Conservation (phyloP, 2,797 vertebrate genomes). For the Tenualosa thibaudeaui region DNA sequence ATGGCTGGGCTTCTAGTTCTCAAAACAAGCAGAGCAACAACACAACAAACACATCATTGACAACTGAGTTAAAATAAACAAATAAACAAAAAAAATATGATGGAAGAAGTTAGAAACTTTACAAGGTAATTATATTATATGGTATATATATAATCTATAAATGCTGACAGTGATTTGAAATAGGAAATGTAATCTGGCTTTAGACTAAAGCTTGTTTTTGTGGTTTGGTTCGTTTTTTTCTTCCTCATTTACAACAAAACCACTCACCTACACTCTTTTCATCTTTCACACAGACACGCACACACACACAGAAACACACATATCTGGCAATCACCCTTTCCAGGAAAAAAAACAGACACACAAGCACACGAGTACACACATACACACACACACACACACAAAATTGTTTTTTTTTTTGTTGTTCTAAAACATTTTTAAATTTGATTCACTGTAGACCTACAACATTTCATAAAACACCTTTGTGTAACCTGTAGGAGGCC, state of each 20-base stretch:
- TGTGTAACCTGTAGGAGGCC: not conserved
- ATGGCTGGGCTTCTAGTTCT: slow-evolving; percentile 23
- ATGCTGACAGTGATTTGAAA: slow-evolving; percentile 24
- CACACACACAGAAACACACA: slow-evolving; percentile 3
- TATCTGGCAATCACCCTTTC: not conserved
- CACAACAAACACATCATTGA: slow-evolving; percentile 17
- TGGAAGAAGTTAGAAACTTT: slow-evolving; percentile 23
- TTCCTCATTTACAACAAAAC: slow-evolving; percentile 10
- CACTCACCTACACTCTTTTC: not conserved
- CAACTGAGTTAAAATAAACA: slow-evolving; percentile 21
- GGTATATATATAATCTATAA: slow-evolving; percentile 28
- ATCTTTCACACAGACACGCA: not conserved
- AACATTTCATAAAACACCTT: slow-evolving; percentile 6
- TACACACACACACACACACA: not conserved
- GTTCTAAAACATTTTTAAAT: slow-evolving; percentile 7
- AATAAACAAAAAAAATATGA: not conserved
- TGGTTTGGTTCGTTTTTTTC: slow-evolving; percentile 30
- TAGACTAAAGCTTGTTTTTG: slow-evolving; percentile 18
- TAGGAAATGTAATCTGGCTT: slow-evolving; percentile 16
- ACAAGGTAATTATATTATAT: slow-evolving; percentile 6
- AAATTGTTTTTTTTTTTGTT: not conserved
- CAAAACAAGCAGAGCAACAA: slow-evolving; percentile 26
- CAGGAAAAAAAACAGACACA: not conserved
- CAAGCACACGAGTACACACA: not conserved
- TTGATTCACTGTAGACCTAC: not conserved